A percentile compares a stretch with the other conserved stretches of the same genome.
Conservation (phyloP, 2,888 invertebrate species). For the Sminthurinus aureus region DNA sequence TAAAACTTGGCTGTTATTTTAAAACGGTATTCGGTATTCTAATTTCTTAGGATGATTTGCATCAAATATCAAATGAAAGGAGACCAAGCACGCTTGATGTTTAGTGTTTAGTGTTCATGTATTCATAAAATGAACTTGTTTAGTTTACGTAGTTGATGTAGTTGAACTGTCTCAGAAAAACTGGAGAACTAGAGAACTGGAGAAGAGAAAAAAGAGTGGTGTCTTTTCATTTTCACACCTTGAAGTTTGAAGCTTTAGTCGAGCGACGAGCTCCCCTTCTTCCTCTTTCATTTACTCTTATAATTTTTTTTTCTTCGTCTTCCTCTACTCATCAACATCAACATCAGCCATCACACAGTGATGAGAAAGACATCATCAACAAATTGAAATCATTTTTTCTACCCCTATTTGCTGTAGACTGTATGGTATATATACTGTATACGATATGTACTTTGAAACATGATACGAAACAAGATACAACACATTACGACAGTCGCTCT, state of each 20-base stretch:
- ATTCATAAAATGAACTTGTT: neutral
- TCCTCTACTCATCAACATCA: conserved; percentile 26
- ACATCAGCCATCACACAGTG: neutral
- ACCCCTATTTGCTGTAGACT: neutral
- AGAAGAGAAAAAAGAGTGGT: conserved; percentile 12
- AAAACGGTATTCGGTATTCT: neutral
- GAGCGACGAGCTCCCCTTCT: neutral
- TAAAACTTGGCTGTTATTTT: conserved; percentile 3
- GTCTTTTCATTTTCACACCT: conserved; percentile 36
- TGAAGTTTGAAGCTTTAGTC: neutral
- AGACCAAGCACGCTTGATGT: neutral
- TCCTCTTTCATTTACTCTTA: conserved; percentile 26
- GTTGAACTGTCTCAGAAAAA: neutral
- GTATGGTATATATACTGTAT: no score
- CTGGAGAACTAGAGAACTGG: neutral
- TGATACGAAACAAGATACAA: no score
- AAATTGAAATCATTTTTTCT: neutral
- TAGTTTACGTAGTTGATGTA: neutral
- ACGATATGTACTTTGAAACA: no score
- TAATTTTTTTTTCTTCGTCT: conserved; percentile 1
- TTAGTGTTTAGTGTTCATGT: neutral
- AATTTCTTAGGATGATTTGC: conserved; percentile 11
- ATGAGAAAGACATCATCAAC: conserved; percentile 1
- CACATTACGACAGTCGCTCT: no score
- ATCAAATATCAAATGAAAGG: neutral